Conservation (phyloP, 1,140 invertebrate genomes). For the Dolichoris vasculosae region DNA sequence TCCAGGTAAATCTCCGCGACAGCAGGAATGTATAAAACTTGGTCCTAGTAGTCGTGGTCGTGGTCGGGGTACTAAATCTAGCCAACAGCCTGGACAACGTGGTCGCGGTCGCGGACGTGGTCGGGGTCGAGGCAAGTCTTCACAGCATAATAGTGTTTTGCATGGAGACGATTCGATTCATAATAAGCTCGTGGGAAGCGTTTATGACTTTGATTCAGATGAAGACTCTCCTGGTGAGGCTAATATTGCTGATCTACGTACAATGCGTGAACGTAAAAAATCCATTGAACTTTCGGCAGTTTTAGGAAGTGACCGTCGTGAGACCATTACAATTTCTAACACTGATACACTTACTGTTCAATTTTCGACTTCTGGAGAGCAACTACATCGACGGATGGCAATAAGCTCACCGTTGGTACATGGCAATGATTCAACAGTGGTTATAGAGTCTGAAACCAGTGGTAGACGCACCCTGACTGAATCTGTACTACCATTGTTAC, state of each 20-base stretch:
- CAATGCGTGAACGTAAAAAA: constrained; percentile 86
- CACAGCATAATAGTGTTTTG: constrained; percentile 65
- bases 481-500: constrained; percentile 82
- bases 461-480: constrained; percentile 72
- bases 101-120: constrained; percentile 80
- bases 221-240: constrained; percentile 85
- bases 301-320: constrained; percentile 22
- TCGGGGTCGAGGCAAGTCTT: constrained; percentile 74
- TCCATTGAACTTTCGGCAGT: constrained; percentile 79
- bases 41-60: constrained; percentile 59
- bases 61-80: constrained; percentile 72
- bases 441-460: constrained; percentile 60
- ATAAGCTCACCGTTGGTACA: constrained; percentile 55
- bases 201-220: constrained; percentile 90
- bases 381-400: constrained; percentile 66
- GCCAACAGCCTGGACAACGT: constrained; percentile 67
- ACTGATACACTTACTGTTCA: not conserved
- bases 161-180: constrained; percentile 77
- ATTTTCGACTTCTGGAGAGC: not conserved
- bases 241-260: constrained; percentile 85
- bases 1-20: constrained; percentile 83
- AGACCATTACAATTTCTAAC: not conserved
- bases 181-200: constrained; percentile 88
- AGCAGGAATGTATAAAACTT: constrained; percentile 54
- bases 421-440: constrained; percentile 59